These are phyloP conservation scores for Argyra leucocephala DNA, from an alignment of 2,888 invertebrate genomes.

Conservation along the genomic window DNA sequence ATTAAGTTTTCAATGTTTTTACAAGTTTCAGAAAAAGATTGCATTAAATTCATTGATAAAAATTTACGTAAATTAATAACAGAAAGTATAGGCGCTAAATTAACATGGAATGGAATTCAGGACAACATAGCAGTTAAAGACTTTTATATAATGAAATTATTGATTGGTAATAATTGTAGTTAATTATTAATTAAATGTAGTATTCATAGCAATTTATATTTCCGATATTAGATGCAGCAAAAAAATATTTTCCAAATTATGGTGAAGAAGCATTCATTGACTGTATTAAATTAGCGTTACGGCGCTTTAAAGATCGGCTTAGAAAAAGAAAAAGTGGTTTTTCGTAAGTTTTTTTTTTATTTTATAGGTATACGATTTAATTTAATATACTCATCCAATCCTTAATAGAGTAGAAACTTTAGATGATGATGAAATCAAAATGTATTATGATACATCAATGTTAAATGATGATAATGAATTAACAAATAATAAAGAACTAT, in stretches of 20 bases:
- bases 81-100: background rate
- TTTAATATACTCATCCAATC: background rate
- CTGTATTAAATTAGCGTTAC: background rate
- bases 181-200: too few species aligned
- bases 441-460: background rate
- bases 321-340: background rate
- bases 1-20: background rate
- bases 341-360: background rate
- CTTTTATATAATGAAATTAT: background rate
- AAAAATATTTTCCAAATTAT: background rate
- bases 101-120: background rate
- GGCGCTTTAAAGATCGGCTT: background rate
- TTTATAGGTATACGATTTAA: too few species aligned
- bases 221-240: background rate
- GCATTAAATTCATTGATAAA: background rate
- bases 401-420: background rate
- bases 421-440: background rate
- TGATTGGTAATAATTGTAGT: background rate
- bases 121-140: background rate
- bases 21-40: background rate
- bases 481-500: too few species aligned
- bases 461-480: background rate
- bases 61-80: conserved; percentile 3
- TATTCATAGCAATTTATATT: too few species aligned
- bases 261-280: background rate